Conservation (phyloP, 2,888 invertebrate species). For the Endotricha flammealis region DNA sequence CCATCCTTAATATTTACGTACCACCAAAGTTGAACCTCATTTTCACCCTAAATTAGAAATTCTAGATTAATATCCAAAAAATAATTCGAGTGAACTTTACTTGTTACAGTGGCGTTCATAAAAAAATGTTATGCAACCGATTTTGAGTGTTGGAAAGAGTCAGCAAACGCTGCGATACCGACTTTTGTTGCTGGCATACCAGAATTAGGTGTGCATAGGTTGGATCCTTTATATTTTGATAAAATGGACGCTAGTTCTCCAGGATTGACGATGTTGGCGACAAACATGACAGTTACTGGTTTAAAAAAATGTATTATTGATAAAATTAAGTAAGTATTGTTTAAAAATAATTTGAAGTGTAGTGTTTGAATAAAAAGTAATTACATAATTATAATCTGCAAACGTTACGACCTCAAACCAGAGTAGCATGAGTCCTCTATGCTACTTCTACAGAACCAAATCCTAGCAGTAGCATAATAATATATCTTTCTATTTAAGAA, state of each 20-base stretch:
- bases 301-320: constrained; percentile 36
- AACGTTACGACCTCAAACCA: too few species aligned
- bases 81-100: constrained; percentile 1
- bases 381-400: too few species aligned
- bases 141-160: constrained; percentile 29
- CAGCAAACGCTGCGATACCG: constrained; percentile 24
- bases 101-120: constrained; percentile 31
- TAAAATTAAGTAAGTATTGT: constrained; percentile 42
- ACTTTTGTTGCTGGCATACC: constrained; percentile 27
- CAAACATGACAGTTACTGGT: constrained; percentile 34
- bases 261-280: constrained; percentile 31
- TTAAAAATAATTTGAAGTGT: too few species aligned
- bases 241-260: constrained; percentile 33
- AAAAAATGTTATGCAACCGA: constrained; percentile 32
- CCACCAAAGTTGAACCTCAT: too few species aligned
- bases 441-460: too few species aligned
- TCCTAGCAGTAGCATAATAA: too few species aligned
- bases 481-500: too few species aligned
- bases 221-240: constrained; percentile 40
- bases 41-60: too few species aligned
- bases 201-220: constrained; percentile 25
- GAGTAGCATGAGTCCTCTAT: too few species aligned
- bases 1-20: too few species aligned
- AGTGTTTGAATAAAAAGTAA: too few species aligned
- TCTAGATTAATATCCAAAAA: too few species aligned